phyloP scores from a whole-genome alignment of 2,888 invertebrate genomes.

The Schizotus pectinicornis region DNA sequence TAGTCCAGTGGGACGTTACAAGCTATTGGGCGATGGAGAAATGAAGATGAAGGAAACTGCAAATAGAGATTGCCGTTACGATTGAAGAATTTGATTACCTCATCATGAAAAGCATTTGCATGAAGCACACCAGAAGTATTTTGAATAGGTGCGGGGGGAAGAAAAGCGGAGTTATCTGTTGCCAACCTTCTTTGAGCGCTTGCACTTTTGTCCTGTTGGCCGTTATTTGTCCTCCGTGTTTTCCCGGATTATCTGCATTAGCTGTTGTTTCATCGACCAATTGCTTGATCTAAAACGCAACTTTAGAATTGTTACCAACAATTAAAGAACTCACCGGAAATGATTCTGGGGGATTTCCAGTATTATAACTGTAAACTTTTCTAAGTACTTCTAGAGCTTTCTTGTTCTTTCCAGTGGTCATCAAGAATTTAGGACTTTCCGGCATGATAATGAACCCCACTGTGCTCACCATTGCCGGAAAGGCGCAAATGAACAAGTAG shows the following conservation, averaged over 20 bases:
- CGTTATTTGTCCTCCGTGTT: constrained; percentile 46
- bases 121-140: constrained; percentile 67
- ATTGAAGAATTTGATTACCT: constrained; percentile 61
- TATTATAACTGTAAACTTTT: constrained; percentile 71
- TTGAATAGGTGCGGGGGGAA: constrained; percentile 66
- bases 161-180: constrained; percentile 72
- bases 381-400: constrained; percentile 70
- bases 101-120: constrained; percentile 71
- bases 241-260: not conserved
- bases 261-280: constrained; percentile 51
- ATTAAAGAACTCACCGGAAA: constrained; percentile 66
- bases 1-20: too few relatives aligned
- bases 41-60: too few relatives aligned
- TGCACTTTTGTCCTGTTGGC: constrained; percentile 52
- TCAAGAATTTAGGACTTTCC: constrained; percentile 81
- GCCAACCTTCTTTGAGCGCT: constrained; percentile 65
- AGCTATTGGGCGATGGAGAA: too few relatives aligned
- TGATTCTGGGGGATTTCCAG: constrained; percentile 64
- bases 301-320: not conserved
- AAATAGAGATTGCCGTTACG: too few relatives aligned
- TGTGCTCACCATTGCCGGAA: constrained; percentile 73
- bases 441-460: constrained; percentile 67
- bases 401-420: constrained; percentile 70
- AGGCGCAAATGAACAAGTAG: constrained; percentile 64
- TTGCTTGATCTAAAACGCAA: constrained; percentile 49